A percentile compares a stretch with the other conserved stretches of the same genome.
phyloP scores from a whole-genome alignment of 1,140 invertebrate genomes.

The Ylistrum balloti region DNA sequence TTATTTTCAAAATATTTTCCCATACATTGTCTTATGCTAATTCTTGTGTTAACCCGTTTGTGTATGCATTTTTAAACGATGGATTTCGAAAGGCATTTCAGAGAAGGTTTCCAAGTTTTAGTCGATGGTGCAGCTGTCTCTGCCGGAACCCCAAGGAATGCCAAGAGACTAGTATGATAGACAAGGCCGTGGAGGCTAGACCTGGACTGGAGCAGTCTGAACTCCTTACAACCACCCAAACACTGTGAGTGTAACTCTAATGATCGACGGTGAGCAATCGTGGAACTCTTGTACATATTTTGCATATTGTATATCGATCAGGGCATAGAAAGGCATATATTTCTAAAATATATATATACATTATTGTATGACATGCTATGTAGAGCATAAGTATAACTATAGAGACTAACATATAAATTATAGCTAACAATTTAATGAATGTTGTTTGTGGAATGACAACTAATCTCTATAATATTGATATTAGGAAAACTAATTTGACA shows the following conservation, averaged over 20 bases:
- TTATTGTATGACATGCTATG: too few relatives aligned
- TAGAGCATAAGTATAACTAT: too few relatives aligned
- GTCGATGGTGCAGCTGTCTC: slow-evolving; percentile 52
- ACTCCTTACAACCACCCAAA: not conserved
- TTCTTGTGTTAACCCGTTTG: slow-evolving; percentile 96
- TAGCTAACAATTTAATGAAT: too few relatives aligned
- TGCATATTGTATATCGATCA: too few relatives aligned
- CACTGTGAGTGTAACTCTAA: not conserved
- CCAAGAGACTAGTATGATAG: slow-evolving; percentile 58
- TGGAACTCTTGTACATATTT: too few relatives aligned
- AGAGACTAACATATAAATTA: too few relatives aligned
- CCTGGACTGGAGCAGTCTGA: slow-evolving; percentile 50
- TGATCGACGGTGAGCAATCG: not conserved
- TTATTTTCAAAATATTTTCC: slow-evolving; percentile 91
- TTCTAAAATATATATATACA: too few relatives aligned
- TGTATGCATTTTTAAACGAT: slow-evolving; percentile 95
- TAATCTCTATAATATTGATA: too few relatives aligned
- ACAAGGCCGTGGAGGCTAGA: slow-evolving; percentile 58
- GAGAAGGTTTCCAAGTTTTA: slow-evolving; percentile 61
- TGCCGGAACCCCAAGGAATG: slow-evolving; percentile 1
- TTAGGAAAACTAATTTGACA: not conserved
- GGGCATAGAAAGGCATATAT: too few relatives aligned
- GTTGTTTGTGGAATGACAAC: too few relatives aligned
- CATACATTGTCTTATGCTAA: slow-evolving; percentile 96
- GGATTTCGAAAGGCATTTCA: slow-evolving; percentile 91